Evolutionary conservation across 2,888 invertebrate species (phyloP), one percentile per base, ranked within the genome.

Genomic region (Adelphocoris suturalis): DNA sequence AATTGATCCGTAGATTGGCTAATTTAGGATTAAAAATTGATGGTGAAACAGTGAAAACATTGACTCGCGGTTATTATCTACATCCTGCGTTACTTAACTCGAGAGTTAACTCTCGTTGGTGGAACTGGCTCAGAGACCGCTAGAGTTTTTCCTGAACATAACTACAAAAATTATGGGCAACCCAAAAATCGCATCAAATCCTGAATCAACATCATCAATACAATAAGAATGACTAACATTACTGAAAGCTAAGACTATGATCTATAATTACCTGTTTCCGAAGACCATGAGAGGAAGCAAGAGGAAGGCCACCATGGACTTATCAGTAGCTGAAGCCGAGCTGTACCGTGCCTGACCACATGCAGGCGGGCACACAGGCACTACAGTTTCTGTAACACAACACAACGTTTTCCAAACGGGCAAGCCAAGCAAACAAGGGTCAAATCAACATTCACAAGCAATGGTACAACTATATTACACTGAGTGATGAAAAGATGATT

Each of bases 301-400:
- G 19, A 86, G 28, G 47, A 86, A 75, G 19, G 48, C 47, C 68
- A 86, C 86, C 68, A 86, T 46, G 14, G 86, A 86, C 23, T 86
- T 86, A 68, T 86, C 86, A 47, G 88, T 88, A 16, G 78, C 81
- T 9, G 94, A 95, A 91, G 94, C 95, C 92, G 94, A 95, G 91
- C 94, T 95, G 92, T 95, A 96, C 84, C 95, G 94, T 89, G 95
- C 94, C 92, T 96, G 95, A 12, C 96, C 96, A 94, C 98, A 98
- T 92, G 98, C 98, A 91, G 98, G 98, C 92, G 98, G 98, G 93
- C 98, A 98, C 92, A 98, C 97, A 92, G 98, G 98, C 92, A 97
- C 97, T 92, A 97, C 96, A 87, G 97, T 97, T 95, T 98, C 97
- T 97, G 96, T 93, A 94, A 92, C 78, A 90, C 86, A 90, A 52